Evolutionary conservation across 1,140 invertebrate genomes (phyloP), one percentile per base, ranked within the genome.

Genomic region (Venturia canescens): DNA sequence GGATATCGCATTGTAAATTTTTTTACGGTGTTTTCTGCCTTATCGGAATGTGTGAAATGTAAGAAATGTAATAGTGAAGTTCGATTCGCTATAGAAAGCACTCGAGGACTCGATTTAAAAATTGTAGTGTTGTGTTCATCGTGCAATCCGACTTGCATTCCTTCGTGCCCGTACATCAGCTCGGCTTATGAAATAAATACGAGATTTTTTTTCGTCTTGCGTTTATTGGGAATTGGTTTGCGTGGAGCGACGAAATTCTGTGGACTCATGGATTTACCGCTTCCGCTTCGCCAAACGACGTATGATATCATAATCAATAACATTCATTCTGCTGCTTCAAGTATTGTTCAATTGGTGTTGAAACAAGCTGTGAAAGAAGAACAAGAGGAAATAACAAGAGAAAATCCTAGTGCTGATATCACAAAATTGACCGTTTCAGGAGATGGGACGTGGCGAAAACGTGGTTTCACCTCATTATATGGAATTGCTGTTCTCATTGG

Each of bases 71-170:
- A 75, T 7, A 27, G 72, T 75, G 72, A 50, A 3, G 23, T 75
- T 29, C n/a, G 15, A 50, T 50, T 50, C 48, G n/a, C 15, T 18
- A 18, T 29, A 48, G 13, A 50, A 57, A 75, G 38, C 26, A 53
- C 48, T 53, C 72, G 72, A 75, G 72, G 72, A 53, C 72, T 75
- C 16, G 72, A 44, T 48, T 75, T 75, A 2, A 75, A 53, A 75
- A 75, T 75, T 75, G 34, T 57, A 50, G 38, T 75, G 34, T 53
- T n/a, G 72, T 75, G 44, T 75, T 48, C 38, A 50, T 50, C 38
- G 48, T 75, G 72, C 26, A 18, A n/a, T 18, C 23, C 16, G 38
- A 18, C 23, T 53, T 50, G 1, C 38, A 57, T 75, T 21, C 21
- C 38, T 75, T 75, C 72, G 21, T 50, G 50, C n/a, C 69, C 69